Base-by-base conservation (phyloP, 1,140 invertebrate genomes). In the Mizuhopecten yessoensis region DNA sequence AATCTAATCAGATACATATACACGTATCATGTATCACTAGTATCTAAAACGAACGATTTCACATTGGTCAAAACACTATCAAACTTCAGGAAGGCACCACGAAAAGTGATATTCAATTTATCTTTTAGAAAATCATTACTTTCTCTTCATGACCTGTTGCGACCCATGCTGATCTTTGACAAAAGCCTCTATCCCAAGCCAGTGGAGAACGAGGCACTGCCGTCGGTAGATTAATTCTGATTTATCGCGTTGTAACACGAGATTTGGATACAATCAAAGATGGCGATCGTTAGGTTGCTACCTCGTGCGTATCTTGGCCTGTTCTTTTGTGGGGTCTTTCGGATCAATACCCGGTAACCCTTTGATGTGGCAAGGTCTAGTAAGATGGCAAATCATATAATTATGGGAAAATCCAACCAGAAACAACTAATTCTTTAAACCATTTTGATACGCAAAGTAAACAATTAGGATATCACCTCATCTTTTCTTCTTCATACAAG, bases 251-350 rank as follows among this genome's bases (percentile, higher is more conserved):
- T 75, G 57, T 75, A 75, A 75, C 57, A 75, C 23, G 57, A 75
- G 57, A 75, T n/a, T 75, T 75, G 57, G 57, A 75, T 75, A 75
- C 57, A 75, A 75, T 75, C 57, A 75, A 75, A 75, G 57, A 75
- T 75, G 57, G 57, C 57, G 57, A 75, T 75, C 57, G n/a, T 75
- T 75, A 75, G 23, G 57, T 29, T 75, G 23, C 23, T 75, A 75
- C 57, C 57, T 75, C 57, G 57, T 75, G 57, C 57, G 57, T 75
- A 75, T 75, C 57, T 75, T 75, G 23, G n/a, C 57, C 57, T 29
- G 23, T 29, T 75, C 57, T 29, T 75, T 75, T 75, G 57, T 75
- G 23, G 57, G n/a, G 57, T 75, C n/a, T 29, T 29, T 75, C 23
- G 57, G 57, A 75, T 29, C 57, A 75, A 75, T 75, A 75, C 57